Conservation (phyloP, 2,797 vertebrate genomes). For the Chaetodon trifasciatus region DNA sequence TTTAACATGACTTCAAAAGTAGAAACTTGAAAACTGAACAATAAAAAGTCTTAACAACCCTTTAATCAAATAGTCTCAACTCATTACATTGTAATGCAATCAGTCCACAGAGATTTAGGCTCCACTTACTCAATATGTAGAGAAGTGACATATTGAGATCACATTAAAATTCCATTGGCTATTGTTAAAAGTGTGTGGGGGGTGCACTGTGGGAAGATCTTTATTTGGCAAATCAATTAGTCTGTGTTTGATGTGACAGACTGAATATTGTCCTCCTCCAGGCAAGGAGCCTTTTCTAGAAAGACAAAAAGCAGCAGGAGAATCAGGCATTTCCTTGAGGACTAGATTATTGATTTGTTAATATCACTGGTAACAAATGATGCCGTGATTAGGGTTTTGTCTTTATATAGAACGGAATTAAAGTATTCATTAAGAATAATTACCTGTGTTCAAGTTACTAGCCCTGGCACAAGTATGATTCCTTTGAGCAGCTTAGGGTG, state of each 20-base stretch:
- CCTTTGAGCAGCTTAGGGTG: background rate
- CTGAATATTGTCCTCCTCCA: conserved; percentile 17
- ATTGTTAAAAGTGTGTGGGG: conserved; percentile 58
- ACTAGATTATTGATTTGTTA: background rate
- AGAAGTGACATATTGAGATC: conserved; percentile 64
- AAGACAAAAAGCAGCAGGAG: conserved; percentile 9
- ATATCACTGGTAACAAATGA: background rate
- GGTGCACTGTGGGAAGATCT: conserved; percentile 7
- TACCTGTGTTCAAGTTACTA: background rate
- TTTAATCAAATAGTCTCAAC: conserved; percentile 25
- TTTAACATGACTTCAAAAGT: background rate
- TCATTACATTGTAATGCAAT: conserved; percentile 38
- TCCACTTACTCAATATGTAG: conserved; percentile 46
- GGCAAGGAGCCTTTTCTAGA: conserved; percentile 4
- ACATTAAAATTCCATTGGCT: conserved; percentile 61
- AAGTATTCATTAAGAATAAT: background rate
- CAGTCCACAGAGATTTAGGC: conserved; percentile 20
- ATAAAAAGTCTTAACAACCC: conserved; percentile 1
- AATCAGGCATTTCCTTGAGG: background rate
- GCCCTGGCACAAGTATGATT: background rate
- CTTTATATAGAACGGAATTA: background rate
- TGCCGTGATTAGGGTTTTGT: background rate
- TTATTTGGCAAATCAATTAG: conserved; percentile 64
- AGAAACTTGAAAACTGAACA: background rate
- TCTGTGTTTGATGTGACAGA: conserved; percentile 40